Evolutionary conservation across 2,113 vertebrate species (phyloP), one percentile per base, ranked within the genome.

Genomic region (Rhinopithecus roxellana): DNA sequence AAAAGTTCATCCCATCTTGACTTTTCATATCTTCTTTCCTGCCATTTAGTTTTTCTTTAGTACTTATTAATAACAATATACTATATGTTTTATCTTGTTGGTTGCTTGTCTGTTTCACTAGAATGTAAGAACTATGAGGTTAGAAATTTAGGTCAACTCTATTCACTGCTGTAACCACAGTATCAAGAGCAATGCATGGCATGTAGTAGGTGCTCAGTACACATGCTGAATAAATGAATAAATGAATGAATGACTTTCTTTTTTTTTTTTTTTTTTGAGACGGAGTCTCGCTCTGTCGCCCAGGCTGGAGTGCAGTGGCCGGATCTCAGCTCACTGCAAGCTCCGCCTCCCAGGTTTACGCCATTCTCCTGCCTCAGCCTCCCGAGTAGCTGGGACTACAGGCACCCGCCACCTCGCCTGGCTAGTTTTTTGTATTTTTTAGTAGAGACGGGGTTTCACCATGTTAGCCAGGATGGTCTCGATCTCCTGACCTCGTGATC

Each of bases 41-140:
- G 45, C 18, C 27, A 93, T 93, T 87, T 67, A n/a, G 55, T 50
- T 92, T 86, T 89, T 74, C 78, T 75, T 59, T 89, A 64, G 16
- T 70, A 82, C 16, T 25, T 52, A 77, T 14, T 64, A 85, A 40
- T 59, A 86, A 38, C 20, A 82, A 35, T 64, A 61, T 70, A 14
- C 13, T 74, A 25, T 67, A 38, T 52, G 78, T 80, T 78, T 87
- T 74, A 57, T 74, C 5, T 80, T 80, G 32, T 69, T 92, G 69
- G 59, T 92, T 89, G 16, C 35, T 90, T 82, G 6, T 13, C 27
- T 93, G 32, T 97, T 83, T 96, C 57, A 89, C 40, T 92, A 70
- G 22, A 90, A 67, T 57, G 72, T 90, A 86, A 78, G 6, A 43
- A 10, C 12, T 32, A 89, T 61, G 67, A 92, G 32, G 30, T 75